Evolutionary conservation across 2,113 vertebrate genomes (phyloP).

Genomic region (Toxotes chatareus): DNA sequence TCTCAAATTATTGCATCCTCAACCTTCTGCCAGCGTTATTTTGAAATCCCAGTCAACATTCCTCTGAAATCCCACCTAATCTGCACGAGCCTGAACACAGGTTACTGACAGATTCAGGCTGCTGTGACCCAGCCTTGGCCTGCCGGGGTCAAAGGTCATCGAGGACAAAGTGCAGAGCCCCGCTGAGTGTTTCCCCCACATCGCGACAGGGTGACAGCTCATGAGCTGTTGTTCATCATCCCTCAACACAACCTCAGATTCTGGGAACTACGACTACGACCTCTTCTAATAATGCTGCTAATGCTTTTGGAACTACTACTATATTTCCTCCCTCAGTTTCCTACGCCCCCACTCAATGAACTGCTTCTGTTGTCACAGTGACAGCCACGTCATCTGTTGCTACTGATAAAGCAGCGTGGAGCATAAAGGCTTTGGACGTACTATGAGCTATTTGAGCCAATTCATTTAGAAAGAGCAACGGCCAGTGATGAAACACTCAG

Average conservation of each 20-base stretch:
- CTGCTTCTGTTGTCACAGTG: neutral
- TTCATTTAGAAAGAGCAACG: no score
- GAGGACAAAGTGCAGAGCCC: neutral
- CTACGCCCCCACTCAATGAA: neutral
- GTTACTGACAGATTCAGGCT: neutral
- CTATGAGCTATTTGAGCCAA: no score
- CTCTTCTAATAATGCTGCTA: neutral
- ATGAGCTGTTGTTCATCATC: neutral
- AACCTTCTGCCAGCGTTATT: neutral
- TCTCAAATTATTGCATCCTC: neutral
- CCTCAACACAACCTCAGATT: neutral
- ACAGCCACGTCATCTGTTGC: constrained; percentile 21
- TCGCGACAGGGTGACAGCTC: neutral
- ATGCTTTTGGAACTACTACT: neutral
- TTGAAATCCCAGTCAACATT: constrained; percentile 6
- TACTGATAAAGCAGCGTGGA: constrained; percentile 49
- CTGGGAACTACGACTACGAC: neutral
- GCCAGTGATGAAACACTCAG: no score
- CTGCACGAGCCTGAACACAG: neutral
- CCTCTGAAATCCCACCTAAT: neutral
- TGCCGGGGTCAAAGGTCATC: constrained; percentile 10
- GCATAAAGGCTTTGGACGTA: no score
- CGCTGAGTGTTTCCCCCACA: neutral
- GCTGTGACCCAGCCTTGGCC: neutral
- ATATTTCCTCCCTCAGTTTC: no score